Conservation (phyloP, 2,888 invertebrate genomes). For the Scaptomyza flava region DNA sequence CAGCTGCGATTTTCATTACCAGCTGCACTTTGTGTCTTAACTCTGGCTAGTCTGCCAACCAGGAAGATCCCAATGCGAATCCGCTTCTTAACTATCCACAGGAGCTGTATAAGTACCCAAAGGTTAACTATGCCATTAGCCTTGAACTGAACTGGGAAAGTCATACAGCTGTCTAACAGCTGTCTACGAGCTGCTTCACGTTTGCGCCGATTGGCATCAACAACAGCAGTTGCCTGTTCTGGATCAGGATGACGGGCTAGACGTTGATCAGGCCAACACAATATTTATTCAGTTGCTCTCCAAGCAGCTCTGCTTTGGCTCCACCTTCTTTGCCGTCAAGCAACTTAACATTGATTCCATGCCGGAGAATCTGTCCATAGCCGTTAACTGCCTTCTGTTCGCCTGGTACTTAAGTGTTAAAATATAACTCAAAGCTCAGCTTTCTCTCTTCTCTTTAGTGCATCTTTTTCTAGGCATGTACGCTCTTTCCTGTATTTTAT, state of each 20-base stretch:
- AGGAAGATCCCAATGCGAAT: slow-evolving; percentile 95
- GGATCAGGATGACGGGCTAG: slow-evolving; percentile 71
- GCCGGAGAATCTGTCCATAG: slow-evolving; percentile 94
- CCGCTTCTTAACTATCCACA: slow-evolving; percentile 96
- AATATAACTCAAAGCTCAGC: too few relatives aligned
- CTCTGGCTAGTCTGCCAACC: slow-evolving; percentile 94
- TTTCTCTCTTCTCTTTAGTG: too few relatives aligned
- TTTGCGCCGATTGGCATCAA: slow-evolving; percentile 94
- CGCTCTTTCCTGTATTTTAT: too few relatives aligned
- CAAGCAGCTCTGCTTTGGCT: slow-evolving; percentile 94
- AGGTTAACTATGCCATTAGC: slow-evolving; percentile 93
- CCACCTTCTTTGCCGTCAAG: slow-evolving; percentile 97
- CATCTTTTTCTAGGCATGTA: too few relatives aligned
- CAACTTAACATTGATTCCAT: slow-evolving; percentile 94
- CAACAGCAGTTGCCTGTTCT: slow-evolving; percentile 86
- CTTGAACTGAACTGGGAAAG: slow-evolving; percentile 91
- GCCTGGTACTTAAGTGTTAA: too few relatives aligned
- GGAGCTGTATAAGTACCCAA: slow-evolving; percentile 95
- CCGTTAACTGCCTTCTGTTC: too few relatives aligned
- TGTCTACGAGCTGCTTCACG: slow-evolving; percentile 87
- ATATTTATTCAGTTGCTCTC: slow-evolving; percentile 88
- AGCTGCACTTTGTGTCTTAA: slow-evolving; percentile 98
- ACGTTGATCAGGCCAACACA: slow-evolving; percentile 87
- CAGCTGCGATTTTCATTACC: slow-evolving; percentile 90
- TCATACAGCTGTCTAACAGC: slow-evolving; percentile 85